Conservation (phyloP, 92 coral and sea anemone genomes). For the Porites lobata region DNA sequence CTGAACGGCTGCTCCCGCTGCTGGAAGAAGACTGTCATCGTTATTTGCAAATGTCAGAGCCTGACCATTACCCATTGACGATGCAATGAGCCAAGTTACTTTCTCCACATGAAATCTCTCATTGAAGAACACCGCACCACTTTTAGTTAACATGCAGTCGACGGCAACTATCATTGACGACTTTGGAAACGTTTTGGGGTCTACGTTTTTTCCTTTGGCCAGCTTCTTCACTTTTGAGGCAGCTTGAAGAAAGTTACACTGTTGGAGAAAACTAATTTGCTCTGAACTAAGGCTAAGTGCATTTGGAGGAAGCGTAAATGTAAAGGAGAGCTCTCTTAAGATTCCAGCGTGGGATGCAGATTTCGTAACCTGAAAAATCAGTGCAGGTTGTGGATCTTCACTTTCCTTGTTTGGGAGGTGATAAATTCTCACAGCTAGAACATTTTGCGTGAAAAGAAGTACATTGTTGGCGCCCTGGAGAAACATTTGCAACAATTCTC, state of each 20-base stretch:
- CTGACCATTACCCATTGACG: slow-evolving; percentile 41
- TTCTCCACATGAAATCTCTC: background rate
- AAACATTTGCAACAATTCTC: slow-evolving; percentile 69
- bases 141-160: background rate
- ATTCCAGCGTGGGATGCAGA: slow-evolving; percentile 47
- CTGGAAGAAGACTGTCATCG: slow-evolving; percentile 29
- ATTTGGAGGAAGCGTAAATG: slow-evolving; percentile 62
- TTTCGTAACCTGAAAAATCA: slow-evolving; percentile 43
- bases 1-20: slow-evolving; percentile 51
- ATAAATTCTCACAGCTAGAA: slow-evolving; percentile 69
- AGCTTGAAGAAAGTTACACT: slow-evolving; percentile 73
- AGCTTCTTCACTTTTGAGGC: slow-evolving; percentile 59
- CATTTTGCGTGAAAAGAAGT: slow-evolving; percentile 89
- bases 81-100: slow-evolving; percentile 27
- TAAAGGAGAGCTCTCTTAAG: slow-evolving; percentile 31
- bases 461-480: slow-evolving; percentile 71
- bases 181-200: slow-evolving; percentile 1
- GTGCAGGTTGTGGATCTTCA: background rate
- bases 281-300: slow-evolving; percentile 27
- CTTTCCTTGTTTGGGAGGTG: slow-evolving; percentile 26
- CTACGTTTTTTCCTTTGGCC: background rate
- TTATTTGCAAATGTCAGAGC: slow-evolving; percentile 5
- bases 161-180: slow-evolving; percentile 18
- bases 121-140: background rate
- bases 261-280: slow-evolving; percentile 57